A percentile compares a stretch with the other conserved stretches of the same genome.
Evolutionary conservation across 2,113 vertebrate species (phyloP).

Genomic region (Grammomys dolichurus): DNA sequence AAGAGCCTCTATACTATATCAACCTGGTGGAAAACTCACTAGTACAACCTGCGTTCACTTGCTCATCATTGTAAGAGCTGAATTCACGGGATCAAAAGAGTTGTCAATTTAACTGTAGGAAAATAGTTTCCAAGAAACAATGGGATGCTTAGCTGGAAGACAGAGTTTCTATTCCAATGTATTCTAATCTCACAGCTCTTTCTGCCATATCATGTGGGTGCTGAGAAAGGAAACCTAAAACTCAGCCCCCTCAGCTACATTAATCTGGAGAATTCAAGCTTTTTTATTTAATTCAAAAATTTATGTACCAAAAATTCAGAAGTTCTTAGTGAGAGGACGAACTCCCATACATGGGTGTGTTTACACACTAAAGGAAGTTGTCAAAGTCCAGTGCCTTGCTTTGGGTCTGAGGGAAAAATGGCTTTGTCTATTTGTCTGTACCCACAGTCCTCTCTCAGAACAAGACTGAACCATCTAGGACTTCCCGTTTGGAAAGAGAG

Average conservation of each 20-base stretch:
- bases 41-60: neutral
- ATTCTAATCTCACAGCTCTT: neutral
- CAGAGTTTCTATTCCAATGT: neutral
- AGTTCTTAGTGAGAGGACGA: neutral
- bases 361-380: rapidly evolving
- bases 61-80: neutral
- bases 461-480: neutral
- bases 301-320: neutral
- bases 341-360: no score
- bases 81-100: neutral
- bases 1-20: neutral
- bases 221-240: neutral
- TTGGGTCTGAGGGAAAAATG: neutral
- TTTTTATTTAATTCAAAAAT: neutral
- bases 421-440: neutral
- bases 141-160: neutral
- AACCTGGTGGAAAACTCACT: neutral
- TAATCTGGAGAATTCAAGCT: neutral
- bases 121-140: neutral
- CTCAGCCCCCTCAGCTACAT: neutral
- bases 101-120: neutral
- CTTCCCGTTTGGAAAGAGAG: neutral
- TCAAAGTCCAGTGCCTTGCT: neutral
- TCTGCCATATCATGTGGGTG: neutral
- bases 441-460: neutral